Base-by-base conservation (phyloP, 1,140 invertebrate species). In the Anadara kagoshimensis region DNA sequence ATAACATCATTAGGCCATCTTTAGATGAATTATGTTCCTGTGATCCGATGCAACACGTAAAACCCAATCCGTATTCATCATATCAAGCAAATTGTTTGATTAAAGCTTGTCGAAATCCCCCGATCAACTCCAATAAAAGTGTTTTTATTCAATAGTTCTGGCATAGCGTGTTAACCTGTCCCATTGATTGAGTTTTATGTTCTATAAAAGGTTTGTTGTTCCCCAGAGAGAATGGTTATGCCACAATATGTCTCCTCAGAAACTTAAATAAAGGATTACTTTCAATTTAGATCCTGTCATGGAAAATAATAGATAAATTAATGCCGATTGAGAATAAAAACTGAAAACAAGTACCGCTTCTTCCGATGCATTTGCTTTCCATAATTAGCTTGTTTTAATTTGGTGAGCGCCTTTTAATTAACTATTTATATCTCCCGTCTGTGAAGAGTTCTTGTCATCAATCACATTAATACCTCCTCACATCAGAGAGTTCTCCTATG, bases 201-300 rank as follows among this genome's bases (percentile, higher is more conserved):
- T 64, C 45, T 47, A 51, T 51, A 64, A 53, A 53, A 51, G 26
- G 51, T 64, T 64, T 64, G 62, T 64, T 64, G 62, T 51, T 64
- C 62, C 47, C 62, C 7, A 18, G 62, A 51, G 62, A 51, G 24
- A 51, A 51, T 36, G 16, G 49, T 64, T 53, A 45, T 43, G 24
- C 62, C 29, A 29, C 44, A 49, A 51, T 49, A 18, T 53, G 12
- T 64, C 62, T 47, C 62, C 62, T 36, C 53, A 43, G 62, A 26
- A 64, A 64, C 62, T 64, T 64, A 64, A 64, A 64, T 64, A 64
- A 64, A 64, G 62, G 62, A 64, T 64, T 64, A 64, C 49, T 51
- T 41, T 51, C 45, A 64, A 51, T 64, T 64, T 36, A 45, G 49
- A 64, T 64, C 26, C 45, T 51, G 22, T 53, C 62, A 64, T 51